Evolutionary conservation across 1,140 invertebrate genomes (phyloP).

Genomic region (Pseudomyrmex flavicornis): DNA sequence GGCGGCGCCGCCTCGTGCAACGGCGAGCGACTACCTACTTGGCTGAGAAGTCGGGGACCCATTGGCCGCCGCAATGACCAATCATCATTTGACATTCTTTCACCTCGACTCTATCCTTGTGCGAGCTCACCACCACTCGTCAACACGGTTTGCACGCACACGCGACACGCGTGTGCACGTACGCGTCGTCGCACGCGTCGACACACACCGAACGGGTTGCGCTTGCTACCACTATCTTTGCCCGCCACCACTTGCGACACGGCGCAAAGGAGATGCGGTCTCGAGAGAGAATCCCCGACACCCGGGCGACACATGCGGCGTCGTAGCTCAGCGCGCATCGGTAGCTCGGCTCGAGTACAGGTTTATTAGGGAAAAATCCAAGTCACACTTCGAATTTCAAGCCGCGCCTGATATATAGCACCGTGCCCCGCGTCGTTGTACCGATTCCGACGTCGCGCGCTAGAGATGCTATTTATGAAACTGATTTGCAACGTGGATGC

Average conservation of each 20-base stretch:
- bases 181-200: constrained; percentile 19
- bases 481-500: constrained; percentile 56
- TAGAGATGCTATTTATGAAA: constrained; percentile 47
- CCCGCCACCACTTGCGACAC: neutral
- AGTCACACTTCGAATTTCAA: constrained; percentile 57
- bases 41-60: constrained; percentile 76
- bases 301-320: constrained; percentile 13
- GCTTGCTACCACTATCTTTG: constrained; percentile 14
- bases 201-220: neutral
- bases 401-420: constrained; percentile 48
- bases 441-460: constrained; percentile 36
- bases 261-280: neutral
- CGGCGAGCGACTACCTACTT: constrained; percentile 77
- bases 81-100: constrained; percentile 85
- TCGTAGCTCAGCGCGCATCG: constrained; percentile 47
- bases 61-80: constrained; percentile 84
- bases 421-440: constrained; percentile 45
- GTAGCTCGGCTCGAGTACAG: constrained; percentile 40
- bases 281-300: constrained; percentile 47
- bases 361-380: constrained; percentile 61
- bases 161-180: constrained; percentile 23
- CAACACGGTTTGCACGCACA: constrained; percentile 56
- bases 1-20: constrained; percentile 78
- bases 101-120: constrained; percentile 69
- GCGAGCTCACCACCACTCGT: constrained; percentile 10